Evolutionary conservation across 2,113 vertebrate species (phyloP).

Genomic region (Bettongia penicillata): DNA sequence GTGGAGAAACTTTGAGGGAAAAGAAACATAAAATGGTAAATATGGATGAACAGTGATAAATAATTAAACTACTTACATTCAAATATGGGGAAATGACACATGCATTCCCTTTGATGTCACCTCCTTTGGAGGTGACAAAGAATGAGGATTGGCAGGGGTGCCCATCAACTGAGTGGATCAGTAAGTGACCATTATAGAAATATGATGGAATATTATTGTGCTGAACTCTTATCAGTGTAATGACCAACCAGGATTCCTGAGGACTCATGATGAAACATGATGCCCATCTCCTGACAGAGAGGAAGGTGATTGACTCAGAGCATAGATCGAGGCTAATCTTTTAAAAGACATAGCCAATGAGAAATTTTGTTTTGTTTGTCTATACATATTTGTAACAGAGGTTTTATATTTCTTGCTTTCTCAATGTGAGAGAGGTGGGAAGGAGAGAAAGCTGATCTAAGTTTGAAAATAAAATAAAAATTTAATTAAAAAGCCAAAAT

Average conservation of each 20-base stretch:
- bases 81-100: neutral
- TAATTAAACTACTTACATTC: neutral
- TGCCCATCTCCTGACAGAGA: neutral
- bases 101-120: neutral
- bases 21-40: neutral
- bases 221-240: neutral
- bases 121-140: neutral
- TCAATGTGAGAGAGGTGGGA: no score
- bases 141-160: neutral
- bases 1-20: neutral
- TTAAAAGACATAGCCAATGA: neutral
- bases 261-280: neutral
- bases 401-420: neutral
- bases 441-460: no score
- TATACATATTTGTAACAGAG: neutral
- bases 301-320: neutral
- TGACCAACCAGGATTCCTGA: neutral
- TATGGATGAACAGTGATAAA: neutral
- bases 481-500: no score
- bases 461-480: no score
- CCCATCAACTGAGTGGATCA: neutral
- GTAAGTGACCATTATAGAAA: neutral
- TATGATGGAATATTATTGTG: neutral
- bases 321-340: no score
- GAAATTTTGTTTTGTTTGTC: neutral